These are phyloP conservation scores for Microtus ochrogaster DNA, from an alignment of 2,113 vertebrate species.

Conservation along the genomic window DNA sequence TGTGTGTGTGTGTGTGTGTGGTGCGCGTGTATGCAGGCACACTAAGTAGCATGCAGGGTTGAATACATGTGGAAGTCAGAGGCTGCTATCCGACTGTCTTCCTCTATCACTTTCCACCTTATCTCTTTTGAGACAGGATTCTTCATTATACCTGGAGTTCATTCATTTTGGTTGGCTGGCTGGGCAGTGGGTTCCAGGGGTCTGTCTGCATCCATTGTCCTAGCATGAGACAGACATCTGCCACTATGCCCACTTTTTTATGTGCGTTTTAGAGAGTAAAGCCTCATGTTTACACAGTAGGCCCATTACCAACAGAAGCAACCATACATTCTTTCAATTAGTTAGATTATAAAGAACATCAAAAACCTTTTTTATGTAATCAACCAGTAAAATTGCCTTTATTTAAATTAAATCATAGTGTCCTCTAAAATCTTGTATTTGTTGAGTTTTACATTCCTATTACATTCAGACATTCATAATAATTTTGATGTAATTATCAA, in stretches of 20 bases:
- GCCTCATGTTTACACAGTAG: background rate
- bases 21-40: background rate
- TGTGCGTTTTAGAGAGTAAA: background rate
- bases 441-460: slow-evolving; percentile 35
- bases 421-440: background rate
- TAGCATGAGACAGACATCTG: background rate
- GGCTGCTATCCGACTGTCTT: background rate
- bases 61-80: background rate
- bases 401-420: slow-evolving; percentile 8
- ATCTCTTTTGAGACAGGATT: background rate
- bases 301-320: background rate
- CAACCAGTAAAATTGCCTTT: background rate
- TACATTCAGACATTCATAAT: background rate
- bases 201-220: too few relatives aligned
- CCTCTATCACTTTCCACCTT: too few relatives aligned
- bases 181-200: background rate
- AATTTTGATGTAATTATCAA: slow-evolving; percentile 13
- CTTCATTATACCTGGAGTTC: background rate
- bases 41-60: background rate
- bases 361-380: background rate
- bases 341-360: background rate
- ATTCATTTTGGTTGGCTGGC: background rate
- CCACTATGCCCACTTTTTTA: background rate
- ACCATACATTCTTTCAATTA: background rate
- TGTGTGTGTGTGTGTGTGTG: background rate